These are phyloP conservation scores for Tiliqua scincoides DNA, from an alignment of 2,113 vertebrate species.

Conservation along the genomic window DNA sequence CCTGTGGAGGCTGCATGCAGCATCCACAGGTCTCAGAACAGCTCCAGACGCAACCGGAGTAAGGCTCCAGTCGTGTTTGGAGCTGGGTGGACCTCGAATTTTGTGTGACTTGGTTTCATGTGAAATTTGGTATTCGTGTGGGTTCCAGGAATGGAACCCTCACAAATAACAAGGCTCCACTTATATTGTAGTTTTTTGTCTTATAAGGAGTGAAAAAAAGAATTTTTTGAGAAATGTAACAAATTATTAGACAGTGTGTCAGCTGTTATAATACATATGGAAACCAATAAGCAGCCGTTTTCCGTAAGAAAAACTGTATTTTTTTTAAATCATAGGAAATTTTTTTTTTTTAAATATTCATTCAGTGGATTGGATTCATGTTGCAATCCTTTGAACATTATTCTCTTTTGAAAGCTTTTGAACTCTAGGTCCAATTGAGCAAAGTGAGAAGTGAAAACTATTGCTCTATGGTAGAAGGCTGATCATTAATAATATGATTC, in stretches of 20 bases:
- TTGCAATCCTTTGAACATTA: not conserved
- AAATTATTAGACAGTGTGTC: not conserved
- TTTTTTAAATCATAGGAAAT: not conserved
- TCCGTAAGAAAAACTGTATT: conserved; percentile 21
- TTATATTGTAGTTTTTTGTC: not conserved
- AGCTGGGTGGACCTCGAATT: no score
- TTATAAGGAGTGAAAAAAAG: not conserved
- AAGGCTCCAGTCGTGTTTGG: no score
- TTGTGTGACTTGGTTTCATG: no score
- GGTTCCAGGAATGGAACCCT: no score
- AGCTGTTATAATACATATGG: conserved; percentile 16
- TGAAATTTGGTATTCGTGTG: no score
- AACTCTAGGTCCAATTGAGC: not conserved
- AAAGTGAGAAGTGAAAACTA: not conserved
- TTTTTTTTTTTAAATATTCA: not conserved
- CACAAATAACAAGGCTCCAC: no score
- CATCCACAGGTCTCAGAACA: no score
- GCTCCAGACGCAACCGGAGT: no score
- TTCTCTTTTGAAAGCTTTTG: conserved; percentile 19
- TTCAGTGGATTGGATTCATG: not conserved
- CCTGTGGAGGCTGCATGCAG: no score
- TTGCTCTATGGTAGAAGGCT: not conserved
- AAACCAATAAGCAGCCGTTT: conserved; percentile 31
- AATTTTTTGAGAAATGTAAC: conserved; percentile 9
- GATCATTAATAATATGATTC: not conserved